Evolutionary conservation across 2,888 invertebrate species (phyloP), one percentile per base, ranked within the genome.

Genomic region (Clistopyga incitator): DNA sequence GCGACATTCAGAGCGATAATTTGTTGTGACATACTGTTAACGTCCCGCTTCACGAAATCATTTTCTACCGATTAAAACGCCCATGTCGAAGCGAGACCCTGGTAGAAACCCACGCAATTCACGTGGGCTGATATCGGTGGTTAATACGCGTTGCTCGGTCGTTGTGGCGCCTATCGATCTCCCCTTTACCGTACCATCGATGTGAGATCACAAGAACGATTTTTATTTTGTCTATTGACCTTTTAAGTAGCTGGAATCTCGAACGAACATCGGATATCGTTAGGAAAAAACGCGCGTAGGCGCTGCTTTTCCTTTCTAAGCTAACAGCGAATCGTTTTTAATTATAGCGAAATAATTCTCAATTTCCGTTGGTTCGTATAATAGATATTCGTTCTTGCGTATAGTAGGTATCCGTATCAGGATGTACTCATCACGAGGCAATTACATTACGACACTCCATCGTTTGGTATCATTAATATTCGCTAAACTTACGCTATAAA

Each of bases 111-210:
- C 72, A 72, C 59, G 45, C 72, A 25, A n/a, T 47, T 42, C 18
- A 59, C 72, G 72, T 72, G 72, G 72, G 72, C 47, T 23, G 18
- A 20, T 23, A 45, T 65, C 42, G 64, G 20, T 65, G 13, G 38
- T 29, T 29, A 61, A 61, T 56, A 25, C 34, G 38, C 61, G 34
- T 3, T 61, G 10, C 34, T 61, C 61, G 50, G 50, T 29, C 29
- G 50, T 29, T 23, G 47, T 47, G 50, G 68, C 68, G 50, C 70
- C 38, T 34, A 52, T 50, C 4, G 8, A 45, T 15, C 45, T 25
- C 68, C 52, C 20, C 54, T 18, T 38, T 20, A 34, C 54, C 20
- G 20, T 10, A 45, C 13, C 50, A 38, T 50, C 20, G 20, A 38
- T 23, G 70, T 15, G 54, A 38, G 29, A 38, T 20, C 42, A 45